Evolutionary conservation across 2,797 vertebrate genomes (phyloP), one percentile per base, ranked within the genome.

Genomic region (Sebastiscus tertius): DNA sequence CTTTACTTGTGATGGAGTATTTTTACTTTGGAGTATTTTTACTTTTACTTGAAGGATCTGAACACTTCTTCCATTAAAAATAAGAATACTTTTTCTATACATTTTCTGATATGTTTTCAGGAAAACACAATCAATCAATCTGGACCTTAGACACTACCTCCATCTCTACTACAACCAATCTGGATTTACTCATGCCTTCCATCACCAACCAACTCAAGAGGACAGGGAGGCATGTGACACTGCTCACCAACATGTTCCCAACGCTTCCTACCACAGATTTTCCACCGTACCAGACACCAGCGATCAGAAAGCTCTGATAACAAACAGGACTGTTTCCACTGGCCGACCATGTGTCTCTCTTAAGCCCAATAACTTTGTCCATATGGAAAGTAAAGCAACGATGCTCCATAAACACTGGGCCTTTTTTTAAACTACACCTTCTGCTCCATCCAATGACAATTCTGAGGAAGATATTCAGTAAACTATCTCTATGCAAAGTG

Each of bases 141-240:
- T 33, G 31, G 31, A 64, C 22, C 33, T 26, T 29, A 1, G 3
- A 26, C 26, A 54, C 27, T 2, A 22, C 10, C 1, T 49, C n/a
- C 39, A 54, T 81, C 72, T 73, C 58, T 8, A 12, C 20, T 60
- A 10, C 10, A 46, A 33, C 36, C 49, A 49, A 75, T 70, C 42
- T 4, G 7, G 1, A 39, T 64, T 81, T 77, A 87, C 63, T 88
- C 78, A 72, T 27, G 66, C 29, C 46, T 80, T 86, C 80, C 79
- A 87, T 77, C 82, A 36, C 13, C 14, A 27, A 24, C 56, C n/a
- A 27, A 18, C 59, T 63, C n/a, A 4, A 13, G 58, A 63, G 74
- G 11, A 72, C 63, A 80, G 36, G 73, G 81, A 88, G 85, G 89
- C 77, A 87, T 94, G 92, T 77, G 91, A 92, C 83, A 63, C 76